Base-by-base conservation (phyloP, 2,797 vertebrate species). In the Anableps anableps region DNA sequence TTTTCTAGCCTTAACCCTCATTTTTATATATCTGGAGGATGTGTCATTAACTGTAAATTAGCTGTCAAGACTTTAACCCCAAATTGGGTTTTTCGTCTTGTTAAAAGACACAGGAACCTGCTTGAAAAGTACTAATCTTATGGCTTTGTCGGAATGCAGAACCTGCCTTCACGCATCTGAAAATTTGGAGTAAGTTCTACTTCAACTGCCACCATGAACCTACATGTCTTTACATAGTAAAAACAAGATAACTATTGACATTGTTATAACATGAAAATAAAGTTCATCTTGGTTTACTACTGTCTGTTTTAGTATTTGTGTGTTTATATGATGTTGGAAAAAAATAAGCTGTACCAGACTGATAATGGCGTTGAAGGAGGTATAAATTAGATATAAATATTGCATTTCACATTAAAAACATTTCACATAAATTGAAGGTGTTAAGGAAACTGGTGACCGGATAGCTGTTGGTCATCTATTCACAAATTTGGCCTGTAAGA, bases 1-100 rank as follows among this genome's bases (percentile, higher is more conserved):
- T 71, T 91, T 90, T 94, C 43, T 94, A 96, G 96, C 95, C 96
- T 96, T 96, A 96, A 95, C 89, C 92, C 84, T 94, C 90, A 93
- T 90, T 92, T 92, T 95, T 71, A 85, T 93, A 85, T 87, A 88
- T 78, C 87, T 72, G 83, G 79, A 91, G 55, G 91, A 88, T 78
- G 38, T 93, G 86, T 95, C 90, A 88, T 90, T 51, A 92, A 90
- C 82, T 94, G 84, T 93, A 90, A 88, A 92, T 90, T 91, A 91
- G 93, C 89, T 94, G 89, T 91, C 92, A 93, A 91, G 93, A 90
- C 85, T 93, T 85, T 86, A 80, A 83, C 86, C 85, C 83, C 77
- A 55, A 72, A 80, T 84, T 76, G 87, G 91, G 89, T 79, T 80
- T 88, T 90, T 90, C 81, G 91, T 90, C 91, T 93, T 77, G 89